phyloP scores from a whole-genome alignment of 2,797 vertebrate genomes.

The Eospalax fontanierii region DNA sequence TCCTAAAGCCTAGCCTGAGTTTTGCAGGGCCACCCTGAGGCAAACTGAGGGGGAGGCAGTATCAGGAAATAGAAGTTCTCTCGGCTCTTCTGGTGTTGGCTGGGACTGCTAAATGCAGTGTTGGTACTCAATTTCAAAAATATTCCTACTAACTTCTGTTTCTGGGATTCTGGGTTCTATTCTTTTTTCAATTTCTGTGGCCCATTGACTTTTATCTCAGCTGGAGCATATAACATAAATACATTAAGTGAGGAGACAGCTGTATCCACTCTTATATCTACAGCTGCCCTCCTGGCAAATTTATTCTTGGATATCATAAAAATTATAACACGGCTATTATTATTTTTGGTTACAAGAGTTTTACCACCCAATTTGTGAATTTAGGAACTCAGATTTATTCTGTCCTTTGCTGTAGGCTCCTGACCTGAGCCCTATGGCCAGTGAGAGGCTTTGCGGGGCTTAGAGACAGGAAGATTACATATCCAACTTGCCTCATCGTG shows the following conservation, averaged over 20 bases:
- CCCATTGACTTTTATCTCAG: constrained; percentile 71
- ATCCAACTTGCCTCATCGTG: constrained; percentile 12
- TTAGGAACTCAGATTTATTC: constrained; percentile 55
- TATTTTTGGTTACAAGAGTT: constrained; percentile 61
- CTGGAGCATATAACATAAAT: constrained; percentile 72
- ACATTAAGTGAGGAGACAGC: constrained; percentile 75
- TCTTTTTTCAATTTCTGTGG: constrained; percentile 59
- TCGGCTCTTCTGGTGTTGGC: no score
- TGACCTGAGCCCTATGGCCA: constrained; percentile 65
- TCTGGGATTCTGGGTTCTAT: constrained; percentile 1
- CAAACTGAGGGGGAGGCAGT: neutral
- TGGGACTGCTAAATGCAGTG: neutral
- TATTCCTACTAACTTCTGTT: constrained; percentile 18
- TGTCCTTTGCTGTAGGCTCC: constrained; percentile 59
- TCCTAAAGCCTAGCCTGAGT: neutral
- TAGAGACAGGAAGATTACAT: neutral
- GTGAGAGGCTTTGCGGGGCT: neutral
- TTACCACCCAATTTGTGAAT: constrained; percentile 60
- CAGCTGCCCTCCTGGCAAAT: constrained; percentile 86
- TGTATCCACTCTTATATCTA: constrained; percentile 84
- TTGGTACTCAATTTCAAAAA: constrained; percentile 39
- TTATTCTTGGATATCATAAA: constrained; percentile 86
- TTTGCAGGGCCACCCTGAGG: neutral
- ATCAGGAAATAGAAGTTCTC: neutral
- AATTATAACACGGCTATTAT: constrained; percentile 71